Conservation (phyloP, 2,113 vertebrate genomes). For the Leiothrix lutea region DNA sequence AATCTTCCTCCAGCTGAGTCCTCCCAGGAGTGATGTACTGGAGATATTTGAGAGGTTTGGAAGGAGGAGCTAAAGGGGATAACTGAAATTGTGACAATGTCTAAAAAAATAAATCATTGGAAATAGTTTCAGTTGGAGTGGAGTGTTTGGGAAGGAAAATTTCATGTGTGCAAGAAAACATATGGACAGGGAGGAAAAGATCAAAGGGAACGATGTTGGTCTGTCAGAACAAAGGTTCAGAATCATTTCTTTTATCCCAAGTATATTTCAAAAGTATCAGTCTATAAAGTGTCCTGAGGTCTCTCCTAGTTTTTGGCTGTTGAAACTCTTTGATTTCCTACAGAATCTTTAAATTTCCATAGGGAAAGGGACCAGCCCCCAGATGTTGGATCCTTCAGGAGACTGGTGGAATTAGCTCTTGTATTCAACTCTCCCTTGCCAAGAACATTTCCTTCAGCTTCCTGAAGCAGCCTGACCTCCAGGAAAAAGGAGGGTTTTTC, state of each 20-base stretch:
- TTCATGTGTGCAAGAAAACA: background rate
- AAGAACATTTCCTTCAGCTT: background rate
- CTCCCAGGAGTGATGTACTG: background rate
- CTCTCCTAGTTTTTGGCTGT: background rate
- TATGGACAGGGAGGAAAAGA: background rate
- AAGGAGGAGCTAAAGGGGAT: background rate
- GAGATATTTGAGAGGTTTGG: background rate
- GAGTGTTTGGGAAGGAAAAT: background rate
- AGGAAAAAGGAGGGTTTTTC: background rate
- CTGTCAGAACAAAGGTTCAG: background rate
- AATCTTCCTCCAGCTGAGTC: background rate
- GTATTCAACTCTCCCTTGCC: background rate
- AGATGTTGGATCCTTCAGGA: background rate
- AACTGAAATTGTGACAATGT: background rate
- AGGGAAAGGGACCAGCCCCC: background rate
- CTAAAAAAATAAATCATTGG: background rate
- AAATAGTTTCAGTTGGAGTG: background rate
- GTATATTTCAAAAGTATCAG: background rate
- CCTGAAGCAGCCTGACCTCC: background rate
- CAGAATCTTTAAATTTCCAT: background rate
- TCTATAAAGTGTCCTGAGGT: background rate
- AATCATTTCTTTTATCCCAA: background rate
- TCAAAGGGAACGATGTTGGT: background rate
- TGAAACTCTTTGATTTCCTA: background rate
- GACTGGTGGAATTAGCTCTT: background rate